Evolutionary conservation across 2,113 vertebrate genomes (phyloP), one percentile per base, ranked within the genome.

Genomic region (Silurus glanis): DNA sequence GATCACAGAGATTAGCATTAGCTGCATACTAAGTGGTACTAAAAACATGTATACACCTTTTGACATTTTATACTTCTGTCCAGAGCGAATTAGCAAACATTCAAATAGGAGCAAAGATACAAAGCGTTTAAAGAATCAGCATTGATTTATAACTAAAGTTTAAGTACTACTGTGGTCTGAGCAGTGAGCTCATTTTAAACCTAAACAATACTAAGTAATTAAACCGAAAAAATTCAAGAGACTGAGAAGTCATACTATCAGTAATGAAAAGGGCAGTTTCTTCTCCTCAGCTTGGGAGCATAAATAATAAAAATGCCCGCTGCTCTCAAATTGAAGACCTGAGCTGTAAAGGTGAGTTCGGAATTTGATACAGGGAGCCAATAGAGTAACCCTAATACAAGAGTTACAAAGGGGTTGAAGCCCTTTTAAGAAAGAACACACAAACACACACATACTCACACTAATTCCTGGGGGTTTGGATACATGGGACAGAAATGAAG

Each of bases 341-440:
- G 14, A 25, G n/a, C n/a, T 75, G 21, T 75, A 28, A 78, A 78
- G 74, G 23, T 56, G 74, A 78, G 74, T 78, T 55, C n/a, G 14
- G 74, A 53, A 76, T 53, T 76, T 14, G 49, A 74, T 74, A 12
- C 45, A 53, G 69, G 72, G 25, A 78, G 51, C 47, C 49, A 25
- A 56, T 55, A 55, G 12, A 1, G 74, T 78, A 51, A 78, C 74
- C 74, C 49, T 25, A 16, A 25, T 16, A 13, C 23, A 23, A 2
- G 23, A 23, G 23, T n/a, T 53, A 14, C 49, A 76, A 7, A 25
- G 2, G 37, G 23, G 51, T 55, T 51, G 72, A 75, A 51, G 13
- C 9, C 5, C 37, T 71, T 72, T 72, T 74, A 49, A 49, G 19
- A 74, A 47, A 4, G 7, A 69, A 25, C 9, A n/a, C 62, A 69